Evolutionary conservation across 2,797 vertebrate species (phyloP).

Genomic region (Acanthornis magna): DNA sequence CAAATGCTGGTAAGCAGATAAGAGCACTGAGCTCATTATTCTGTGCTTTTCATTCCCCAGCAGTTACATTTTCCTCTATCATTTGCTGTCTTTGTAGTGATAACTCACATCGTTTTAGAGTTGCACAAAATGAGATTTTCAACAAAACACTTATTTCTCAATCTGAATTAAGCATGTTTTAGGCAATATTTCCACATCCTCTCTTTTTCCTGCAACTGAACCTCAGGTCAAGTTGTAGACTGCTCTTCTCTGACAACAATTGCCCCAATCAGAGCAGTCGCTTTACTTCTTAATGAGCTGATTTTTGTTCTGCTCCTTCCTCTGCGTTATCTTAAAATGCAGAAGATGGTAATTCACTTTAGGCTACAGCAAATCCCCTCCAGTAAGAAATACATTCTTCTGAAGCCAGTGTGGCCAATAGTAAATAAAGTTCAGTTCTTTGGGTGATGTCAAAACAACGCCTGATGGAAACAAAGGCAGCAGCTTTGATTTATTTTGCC

Average conservation of each 20-base stretch:
- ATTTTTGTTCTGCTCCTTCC: not conserved
- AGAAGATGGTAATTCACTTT: constrained; percentile 40
- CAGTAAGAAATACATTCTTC: constrained; percentile 11
- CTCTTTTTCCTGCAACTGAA: not conserved
- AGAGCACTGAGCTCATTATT: not conserved
- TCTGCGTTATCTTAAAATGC: constrained; percentile 22
- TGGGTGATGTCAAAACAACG: constrained; percentile 37
- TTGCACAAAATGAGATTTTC: not conserved
- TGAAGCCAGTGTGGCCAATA: constrained; percentile 21
- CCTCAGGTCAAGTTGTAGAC: not conserved
- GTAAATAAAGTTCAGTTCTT: constrained; percentile 52
- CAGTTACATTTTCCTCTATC: not conserved
- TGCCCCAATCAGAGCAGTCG: not conserved
- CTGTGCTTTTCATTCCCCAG: not conserved
- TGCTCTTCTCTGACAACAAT: not conserved
- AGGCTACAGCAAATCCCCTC: not conserved
- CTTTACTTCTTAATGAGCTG: constrained; percentile 34
- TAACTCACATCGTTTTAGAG: not conserved
- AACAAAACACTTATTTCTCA: constrained; percentile 3
- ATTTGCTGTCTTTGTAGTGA: not conserved
- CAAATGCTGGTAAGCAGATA: not conserved
- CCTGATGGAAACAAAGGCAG: constrained; percentile 39
- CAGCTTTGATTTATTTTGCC: constrained; percentile 68
- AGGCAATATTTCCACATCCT: not conserved
- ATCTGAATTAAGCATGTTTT: not conserved